phyloP scores from a whole-genome alignment of 2,113 vertebrate genomes.

The Solea solea region DNA sequence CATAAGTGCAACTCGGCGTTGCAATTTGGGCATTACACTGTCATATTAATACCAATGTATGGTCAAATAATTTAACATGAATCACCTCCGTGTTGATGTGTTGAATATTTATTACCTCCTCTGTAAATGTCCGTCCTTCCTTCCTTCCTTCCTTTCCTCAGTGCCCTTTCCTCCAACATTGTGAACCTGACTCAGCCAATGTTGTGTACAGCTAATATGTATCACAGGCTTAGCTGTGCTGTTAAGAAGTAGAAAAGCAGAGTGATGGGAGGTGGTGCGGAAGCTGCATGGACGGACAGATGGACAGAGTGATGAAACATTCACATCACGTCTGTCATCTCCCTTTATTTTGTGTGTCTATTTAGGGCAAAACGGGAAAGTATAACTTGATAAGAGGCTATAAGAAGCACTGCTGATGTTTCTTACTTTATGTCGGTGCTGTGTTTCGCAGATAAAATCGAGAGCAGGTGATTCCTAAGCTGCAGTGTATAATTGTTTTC shows the following conservation, averaged over 20 bases:
- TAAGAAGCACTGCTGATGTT: neutral
- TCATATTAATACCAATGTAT: too few relatives aligned
- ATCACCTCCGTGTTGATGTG: neutral
- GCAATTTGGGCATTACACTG: too few relatives aligned
- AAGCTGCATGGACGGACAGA: constrained; percentile 37
- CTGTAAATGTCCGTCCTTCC: neutral
- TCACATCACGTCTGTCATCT: constrained; percentile 48
- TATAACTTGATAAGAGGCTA: constrained; percentile 2
- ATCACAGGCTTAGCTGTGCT: constrained; percentile 57
- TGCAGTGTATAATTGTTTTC: constrained; percentile 11
- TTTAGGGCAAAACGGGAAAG: constrained; percentile 18
- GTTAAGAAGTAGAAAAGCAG: constrained; percentile 65
- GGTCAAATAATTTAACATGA: neutral
- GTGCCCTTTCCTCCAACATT: neutral
- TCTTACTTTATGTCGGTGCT: constrained; percentile 2
- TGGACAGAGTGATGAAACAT: constrained; percentile 41
- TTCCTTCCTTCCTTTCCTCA: neutral
- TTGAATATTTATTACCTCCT: neutral
- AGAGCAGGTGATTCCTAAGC: constrained; percentile 11
- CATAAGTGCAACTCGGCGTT: too few relatives aligned
- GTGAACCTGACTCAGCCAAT: constrained; percentile 17
- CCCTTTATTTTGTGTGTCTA: constrained; percentile 46
- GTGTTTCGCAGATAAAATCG: constrained; percentile 1
- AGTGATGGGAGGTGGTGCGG: constrained; percentile 39
- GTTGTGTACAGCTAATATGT: constrained; percentile 59